phyloP scores from a whole-genome alignment of 2,888 invertebrate genomes.

The Campopleginae sp. region DNA sequence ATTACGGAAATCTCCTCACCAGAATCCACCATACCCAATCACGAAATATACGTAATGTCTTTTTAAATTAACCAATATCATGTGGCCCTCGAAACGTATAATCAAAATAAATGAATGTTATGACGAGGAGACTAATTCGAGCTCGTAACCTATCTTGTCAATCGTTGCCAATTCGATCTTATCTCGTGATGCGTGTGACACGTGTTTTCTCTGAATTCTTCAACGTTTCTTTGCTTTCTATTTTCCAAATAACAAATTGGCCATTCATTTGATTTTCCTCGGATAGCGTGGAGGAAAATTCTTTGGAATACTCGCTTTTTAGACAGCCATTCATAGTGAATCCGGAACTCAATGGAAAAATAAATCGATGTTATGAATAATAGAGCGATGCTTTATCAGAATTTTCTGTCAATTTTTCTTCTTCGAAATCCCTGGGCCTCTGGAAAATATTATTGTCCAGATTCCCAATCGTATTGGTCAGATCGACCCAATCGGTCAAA shows the following conservation, averaged over 20 bases:
- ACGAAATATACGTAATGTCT: neutral
- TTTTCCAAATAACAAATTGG: neutral
- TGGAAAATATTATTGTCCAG: neutral
- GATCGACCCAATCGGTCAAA: neutral
- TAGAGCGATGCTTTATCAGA: neutral
- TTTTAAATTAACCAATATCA: neutral
- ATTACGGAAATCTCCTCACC: constrained; percentile 2
- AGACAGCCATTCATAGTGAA: neutral
- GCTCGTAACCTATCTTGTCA: neutral
- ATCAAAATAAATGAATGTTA: neutral
- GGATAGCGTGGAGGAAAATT: neutral
- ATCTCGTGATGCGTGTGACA: neutral
- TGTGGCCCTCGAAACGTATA: neutral
- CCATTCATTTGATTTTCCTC: neutral
- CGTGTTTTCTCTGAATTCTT: neutral
- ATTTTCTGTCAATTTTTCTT: neutral
- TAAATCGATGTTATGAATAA: neutral
- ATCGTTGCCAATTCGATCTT: neutral
- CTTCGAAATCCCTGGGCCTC: neutral
- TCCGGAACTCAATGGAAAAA: neutral
- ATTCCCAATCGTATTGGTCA: neutral
- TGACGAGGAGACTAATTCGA: neutral
- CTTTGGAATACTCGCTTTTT: neutral
- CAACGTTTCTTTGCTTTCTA: neutral
- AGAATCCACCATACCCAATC: neutral